phyloP scores from a whole-genome alignment of 2,113 vertebrate species.

The Chamaetylas fuelleborni region DNA sequence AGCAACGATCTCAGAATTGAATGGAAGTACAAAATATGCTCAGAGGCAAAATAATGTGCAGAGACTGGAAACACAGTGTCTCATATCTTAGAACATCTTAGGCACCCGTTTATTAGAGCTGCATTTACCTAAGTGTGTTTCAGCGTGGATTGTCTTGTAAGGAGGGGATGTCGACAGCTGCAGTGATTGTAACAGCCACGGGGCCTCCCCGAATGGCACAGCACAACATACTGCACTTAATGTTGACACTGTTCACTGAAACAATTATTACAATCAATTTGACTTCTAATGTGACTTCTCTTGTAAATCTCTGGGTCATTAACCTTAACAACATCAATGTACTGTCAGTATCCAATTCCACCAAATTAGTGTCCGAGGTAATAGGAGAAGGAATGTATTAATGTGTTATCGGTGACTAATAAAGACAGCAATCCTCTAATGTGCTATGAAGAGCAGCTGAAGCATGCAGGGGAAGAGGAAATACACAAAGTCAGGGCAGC shows the following conservation, averaged over 20 bases:
- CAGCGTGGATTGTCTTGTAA: not conserved
- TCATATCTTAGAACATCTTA: not conserved
- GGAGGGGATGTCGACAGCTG: not conserved
- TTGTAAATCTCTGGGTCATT: slow-evolving; percentile 83
- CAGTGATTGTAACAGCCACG: not conserved
- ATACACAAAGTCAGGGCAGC: not conserved
- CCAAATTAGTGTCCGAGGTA: slow-evolving; percentile 78
- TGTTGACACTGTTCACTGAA: slow-evolving; percentile 74
- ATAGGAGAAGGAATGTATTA: slow-evolving; percentile 78
- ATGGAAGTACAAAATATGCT: not conserved
- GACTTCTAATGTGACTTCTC: slow-evolving; percentile 81
- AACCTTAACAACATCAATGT: slow-evolving; percentile 80
- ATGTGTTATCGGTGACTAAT: slow-evolving; percentile 76
- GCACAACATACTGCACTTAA: slow-evolving; percentile 72
- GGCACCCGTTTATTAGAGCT: not conserved
- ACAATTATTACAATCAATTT: slow-evolving; percentile 84
- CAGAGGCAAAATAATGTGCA: not conserved
- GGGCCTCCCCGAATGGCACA: slow-evolving; percentile 19
- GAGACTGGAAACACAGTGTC: not conserved
- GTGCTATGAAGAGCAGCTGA: slow-evolving; percentile 63
- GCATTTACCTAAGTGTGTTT: not conserved
- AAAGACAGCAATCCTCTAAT: slow-evolving; percentile 73
- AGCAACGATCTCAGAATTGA: not conserved
- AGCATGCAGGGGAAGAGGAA: slow-evolving; percentile 22
- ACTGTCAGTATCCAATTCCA: slow-evolving; percentile 77